Base-by-base conservation (phyloP, 2,888 invertebrate species). In the Apeira syringaria region DNA sequence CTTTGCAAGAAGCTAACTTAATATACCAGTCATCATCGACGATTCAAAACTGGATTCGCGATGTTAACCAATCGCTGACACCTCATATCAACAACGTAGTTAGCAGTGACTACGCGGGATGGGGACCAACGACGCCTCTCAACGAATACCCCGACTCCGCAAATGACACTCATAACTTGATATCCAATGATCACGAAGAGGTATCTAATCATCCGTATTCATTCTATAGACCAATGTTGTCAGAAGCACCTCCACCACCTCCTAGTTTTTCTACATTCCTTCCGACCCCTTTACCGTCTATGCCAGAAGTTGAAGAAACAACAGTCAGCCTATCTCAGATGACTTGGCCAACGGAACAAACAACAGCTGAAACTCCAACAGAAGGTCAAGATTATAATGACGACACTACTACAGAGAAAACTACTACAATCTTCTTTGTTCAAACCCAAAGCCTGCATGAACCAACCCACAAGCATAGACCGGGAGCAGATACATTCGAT, bases 11-110 rank as follows among this genome's bases (percentile, higher is more conserved):
- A 68, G 88, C 93, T 1, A 93, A 93, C 67, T 78, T 94, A 40
- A 90, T 94, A 37, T 93, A 93, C 59, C 93, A 94, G 54, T 92
- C 93, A 5, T 93, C 92, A 25, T 91, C 91, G 25, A 74, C 84
- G 2, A 84, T 71, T 51, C 81, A 89, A 39, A 89, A 90, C 43
- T 91, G 91, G 90, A 71, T 79, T 42, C 61, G 65, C 4, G 62
- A 74, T 36, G 51, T 53, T 17, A 83, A 81, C 61, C 66, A 79
- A 43, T 81, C 82, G 5, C 74, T 74, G 49, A 41, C 64, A 13
- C 50, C 68, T 20, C 57, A 48, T n/a, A 34, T 69, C 12, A 70
- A 74, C 17, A 80, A 68, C 36, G 65, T 73, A 5, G 80, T 88
- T 3, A 88, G 80, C 46, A 88, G 83, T 50, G 89, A 89, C 53